Evolutionary conservation across 2,113 vertebrate genomes (phyloP), one percentile per base, ranked within the genome.

Genomic region (Cyprinodon tularosa): DNA sequence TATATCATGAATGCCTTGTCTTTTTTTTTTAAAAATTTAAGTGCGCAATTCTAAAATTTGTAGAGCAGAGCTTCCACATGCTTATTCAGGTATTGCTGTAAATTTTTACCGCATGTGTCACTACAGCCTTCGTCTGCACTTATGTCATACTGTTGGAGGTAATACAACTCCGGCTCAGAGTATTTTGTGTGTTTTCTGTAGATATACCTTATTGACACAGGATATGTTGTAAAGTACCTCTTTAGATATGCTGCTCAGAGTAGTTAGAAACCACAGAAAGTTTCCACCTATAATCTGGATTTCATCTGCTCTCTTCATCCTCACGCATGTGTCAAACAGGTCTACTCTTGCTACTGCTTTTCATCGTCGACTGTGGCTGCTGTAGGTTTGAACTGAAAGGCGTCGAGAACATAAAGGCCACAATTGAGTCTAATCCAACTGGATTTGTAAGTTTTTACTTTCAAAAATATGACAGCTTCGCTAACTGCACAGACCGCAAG

Each of bases 371-470:
- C 83, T 93, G 91, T 86, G 88, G 84, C 83, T 92, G 91, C 79
- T 94, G 94, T 77, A 65, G 88, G 63, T 86, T 83, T 89, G 87
- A 89, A 62, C 61, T 14, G 79, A 84, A 72, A 29, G 76, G 71
- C 37, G 89, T 93, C 48, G 84, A 66, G 76, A 92, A 93, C 71
- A 85, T 94, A 36, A 88, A 92, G 71, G 38, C 13, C 0, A 86
- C 88, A 2, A 91, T 94, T n/a, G 83, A 92, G 74, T 69, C 74
- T 3, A 89, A 93, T 84, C 86, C 88, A 1, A 76, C 62, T 64
- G 92, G 87, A 85, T 95, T 95, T 92, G 94, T 95, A 85, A 95
- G 94, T 93, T 38, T 13, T 8, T 3, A 3, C 37, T 38, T 45
- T 20, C 40, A 45, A 12, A 13, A 38, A 17, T 14, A 14, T 15